Evolutionary conservation across 2,113 vertebrate genomes (phyloP).

Genomic region (Erythrolamprus reginae): DNA sequence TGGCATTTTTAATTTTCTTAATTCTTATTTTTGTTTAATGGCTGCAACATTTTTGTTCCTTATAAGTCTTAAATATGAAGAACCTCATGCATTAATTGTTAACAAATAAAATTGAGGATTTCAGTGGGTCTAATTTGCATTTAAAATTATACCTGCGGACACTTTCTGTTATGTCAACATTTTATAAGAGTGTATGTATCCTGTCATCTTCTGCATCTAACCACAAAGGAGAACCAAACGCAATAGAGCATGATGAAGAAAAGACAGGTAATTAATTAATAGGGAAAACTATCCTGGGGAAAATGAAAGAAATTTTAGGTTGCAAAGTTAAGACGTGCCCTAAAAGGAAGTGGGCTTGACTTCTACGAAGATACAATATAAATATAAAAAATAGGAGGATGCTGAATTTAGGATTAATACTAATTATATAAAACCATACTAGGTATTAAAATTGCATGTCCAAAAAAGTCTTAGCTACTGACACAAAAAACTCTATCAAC

Average conservation of each 20-base stretch:
- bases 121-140: background rate
- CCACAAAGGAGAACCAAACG: background rate
- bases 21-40: background rate
- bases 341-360: background rate
- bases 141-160: background rate
- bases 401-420: background rate
- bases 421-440: background rate
- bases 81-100: background rate
- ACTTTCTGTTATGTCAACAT: background rate
- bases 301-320: background rate
- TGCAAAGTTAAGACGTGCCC: background rate
- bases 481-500: background rate
- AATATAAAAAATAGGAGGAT: background rate
- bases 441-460: background rate
- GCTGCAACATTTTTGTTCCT: background rate
- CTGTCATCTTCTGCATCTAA: background rate
- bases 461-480: background rate
- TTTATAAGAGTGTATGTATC: background rate
- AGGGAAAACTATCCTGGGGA: background rate
- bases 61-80: background rate
- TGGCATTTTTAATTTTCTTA: background rate
- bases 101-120: background rate
- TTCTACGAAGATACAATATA: background rate
- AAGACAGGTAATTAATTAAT: background rate
- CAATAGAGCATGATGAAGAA: background rate